phyloP scores from a whole-genome alignment of 1,140 invertebrate species.

The Drosophila arizonae region DNA sequence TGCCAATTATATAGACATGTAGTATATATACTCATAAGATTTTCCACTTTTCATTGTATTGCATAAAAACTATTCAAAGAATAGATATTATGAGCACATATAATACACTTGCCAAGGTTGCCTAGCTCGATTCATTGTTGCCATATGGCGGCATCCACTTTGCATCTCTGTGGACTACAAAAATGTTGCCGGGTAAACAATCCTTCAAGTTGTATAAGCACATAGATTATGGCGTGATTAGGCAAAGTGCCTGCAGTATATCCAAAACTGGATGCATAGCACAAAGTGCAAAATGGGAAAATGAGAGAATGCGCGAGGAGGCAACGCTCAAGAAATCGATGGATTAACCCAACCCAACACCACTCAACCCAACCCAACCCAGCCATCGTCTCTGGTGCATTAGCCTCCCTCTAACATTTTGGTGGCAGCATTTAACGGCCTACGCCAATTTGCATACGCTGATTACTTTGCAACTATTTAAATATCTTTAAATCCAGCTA shows the following conservation, averaged over 20 bases:
- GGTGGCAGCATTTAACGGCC: neutral
- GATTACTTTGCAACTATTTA: conserved; percentile 9
- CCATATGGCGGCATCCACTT: conserved; percentile 7
- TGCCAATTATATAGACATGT: conserved; percentile 2
- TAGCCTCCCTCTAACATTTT: conserved; percentile 2
- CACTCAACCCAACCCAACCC: conserved; percentile 22
- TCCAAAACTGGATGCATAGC: conserved; percentile 9
- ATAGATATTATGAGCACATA: neutral
- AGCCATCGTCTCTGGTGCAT: conserved; percentile 2
- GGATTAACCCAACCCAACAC: conserved; percentile 44
- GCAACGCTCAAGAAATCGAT: conserved; percentile 59
- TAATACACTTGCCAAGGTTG: neutral
- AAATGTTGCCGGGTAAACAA: neutral
- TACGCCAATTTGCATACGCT: conserved; percentile 1
- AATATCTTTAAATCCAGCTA: neutral
- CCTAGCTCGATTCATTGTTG: neutral
- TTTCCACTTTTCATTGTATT: neutral
- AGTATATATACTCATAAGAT: neutral
- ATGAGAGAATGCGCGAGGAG: conserved; percentile 19
- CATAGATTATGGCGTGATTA: conserved; percentile 35
- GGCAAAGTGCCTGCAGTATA: conserved; percentile 25
- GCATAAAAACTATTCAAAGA: neutral
- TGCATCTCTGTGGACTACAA: neutral
- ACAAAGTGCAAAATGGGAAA: conserved; percentile 10
- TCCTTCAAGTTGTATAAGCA: conserved; percentile 47